phyloP scores from a whole-genome alignment of 2,888 invertebrate species.

The Sabellastarte sp. region DNA sequence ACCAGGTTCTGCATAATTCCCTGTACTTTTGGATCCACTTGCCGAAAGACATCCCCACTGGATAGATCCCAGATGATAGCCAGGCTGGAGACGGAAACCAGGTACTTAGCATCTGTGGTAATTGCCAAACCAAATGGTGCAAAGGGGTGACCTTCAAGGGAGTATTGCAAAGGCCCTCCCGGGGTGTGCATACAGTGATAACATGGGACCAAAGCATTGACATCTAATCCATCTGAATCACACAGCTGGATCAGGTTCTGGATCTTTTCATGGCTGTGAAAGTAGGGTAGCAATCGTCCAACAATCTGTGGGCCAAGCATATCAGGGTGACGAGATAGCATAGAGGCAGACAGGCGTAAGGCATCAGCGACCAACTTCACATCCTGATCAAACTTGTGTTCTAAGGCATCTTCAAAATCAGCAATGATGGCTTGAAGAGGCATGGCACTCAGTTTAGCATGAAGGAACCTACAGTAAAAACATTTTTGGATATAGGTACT shows the following conservation, averaged over 20 bases:
- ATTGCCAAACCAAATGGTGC: constrained; percentile 65
- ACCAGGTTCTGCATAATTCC: constrained; percentile 92
- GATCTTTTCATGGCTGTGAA: constrained; percentile 79
- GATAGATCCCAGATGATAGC: constrained; percentile 96
- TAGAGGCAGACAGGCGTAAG: constrained; percentile 86
- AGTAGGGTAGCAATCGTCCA: constrained; percentile 89
- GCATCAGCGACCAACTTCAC: constrained; percentile 57
- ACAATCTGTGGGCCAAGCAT: constrained; percentile 95
- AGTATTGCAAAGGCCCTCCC: constrained; percentile 98
- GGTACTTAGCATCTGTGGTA: constrained; percentile 63
- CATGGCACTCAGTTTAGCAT: constrained; percentile 92
- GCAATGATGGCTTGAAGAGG: constrained; percentile 75
- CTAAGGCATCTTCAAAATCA: constrained; percentile 67
- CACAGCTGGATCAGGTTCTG: constrained; percentile 86
- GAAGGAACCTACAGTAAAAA: constrained; percentile 68
- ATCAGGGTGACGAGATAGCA: constrained; percentile 85
- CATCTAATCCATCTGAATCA: constrained; percentile 72
- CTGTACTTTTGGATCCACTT: constrained; percentile 77
- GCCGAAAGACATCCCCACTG: constrained; percentile 90
- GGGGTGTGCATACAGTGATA: constrained; percentile 97
- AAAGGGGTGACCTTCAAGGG: constrained; percentile 96
- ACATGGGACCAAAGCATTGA: constrained; percentile 76
- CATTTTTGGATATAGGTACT: too few species aligned
- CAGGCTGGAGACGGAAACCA: constrained; percentile 93
- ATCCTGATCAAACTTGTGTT: constrained; percentile 52